Percentiles rank a stretch among this genome's conserved stretches.
These are phyloP conservation scores for Autographa pulchrina DNA, from an alignment of 2,888 invertebrate species.

Conservation along the genomic window DNA sequence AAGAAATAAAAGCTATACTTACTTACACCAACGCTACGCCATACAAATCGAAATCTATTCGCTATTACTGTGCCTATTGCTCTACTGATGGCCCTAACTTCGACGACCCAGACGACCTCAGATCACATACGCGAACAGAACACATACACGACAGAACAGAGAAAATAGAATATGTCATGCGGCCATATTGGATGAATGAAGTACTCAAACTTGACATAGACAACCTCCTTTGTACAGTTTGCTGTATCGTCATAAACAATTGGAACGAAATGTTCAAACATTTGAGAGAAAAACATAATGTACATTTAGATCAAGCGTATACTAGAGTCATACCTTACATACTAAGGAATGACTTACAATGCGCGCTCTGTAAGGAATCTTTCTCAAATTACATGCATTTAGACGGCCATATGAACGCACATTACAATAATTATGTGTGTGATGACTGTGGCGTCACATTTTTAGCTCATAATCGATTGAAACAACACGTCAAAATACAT, in stretches of 20 bases:
- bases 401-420: slow-evolving; percentile 79
- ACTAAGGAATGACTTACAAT: slow-evolving; percentile 58
- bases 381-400: slow-evolving; percentile 67
- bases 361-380: slow-evolving; percentile 69
- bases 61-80: slow-evolving; percentile 75
- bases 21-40: slow-evolving; percentile 76
- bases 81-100: slow-evolving; percentile 59
- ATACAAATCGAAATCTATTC: slow-evolving; percentile 66
- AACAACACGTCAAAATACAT: slow-evolving; percentile 81
- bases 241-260: slow-evolving; percentile 53
- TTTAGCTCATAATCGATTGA: slow-evolving; percentile 62
- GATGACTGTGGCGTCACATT: slow-evolving; percentile 77
- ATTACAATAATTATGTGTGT: slow-evolving; percentile 78
- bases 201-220: slow-evolving; percentile 74
- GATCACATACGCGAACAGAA: slow-evolving; percentile 64
- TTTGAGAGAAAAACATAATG: slow-evolving; percentile 63
- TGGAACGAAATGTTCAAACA: slow-evolving; percentile 78
- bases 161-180: slow-evolving; percentile 68
- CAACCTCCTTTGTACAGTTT: slow-evolving; percentile 68
- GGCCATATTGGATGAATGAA: slow-evolving; percentile 74
- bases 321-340: slow-evolving; percentile 72
- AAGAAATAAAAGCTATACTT: slow-evolving; percentile 71
- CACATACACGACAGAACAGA: slow-evolving; percentile 62
- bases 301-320: slow-evolving; percentile 67
- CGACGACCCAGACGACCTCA: slow-evolving; percentile 67